Conservation (phyloP, 2,888 invertebrate genomes). For the Uloborus plumipes region DNA sequence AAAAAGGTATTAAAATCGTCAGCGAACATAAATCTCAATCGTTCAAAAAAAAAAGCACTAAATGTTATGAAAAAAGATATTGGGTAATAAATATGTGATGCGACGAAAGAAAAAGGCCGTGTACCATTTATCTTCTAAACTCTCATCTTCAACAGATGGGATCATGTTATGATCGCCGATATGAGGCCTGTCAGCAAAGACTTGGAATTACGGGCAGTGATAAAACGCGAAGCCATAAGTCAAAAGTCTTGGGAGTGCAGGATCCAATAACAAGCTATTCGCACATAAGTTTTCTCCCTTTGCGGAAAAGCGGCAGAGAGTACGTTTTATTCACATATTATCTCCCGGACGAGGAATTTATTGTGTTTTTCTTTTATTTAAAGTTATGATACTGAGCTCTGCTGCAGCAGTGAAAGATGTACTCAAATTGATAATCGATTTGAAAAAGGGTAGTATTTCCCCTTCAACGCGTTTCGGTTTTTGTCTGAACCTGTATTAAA, state of each 20-base stretch:
- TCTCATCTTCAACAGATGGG: conserved; percentile 38
- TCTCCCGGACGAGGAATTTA: too few relatives aligned
- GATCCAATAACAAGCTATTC: conserved; percentile 36
- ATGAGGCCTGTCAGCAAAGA: conserved; percentile 37
- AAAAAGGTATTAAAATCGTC: too few relatives aligned
- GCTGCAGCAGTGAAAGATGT: too few relatives aligned
- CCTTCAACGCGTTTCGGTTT: too few relatives aligned
- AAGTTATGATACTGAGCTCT: too few relatives aligned
- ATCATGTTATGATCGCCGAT: conserved; percentile 47
- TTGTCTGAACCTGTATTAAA: too few relatives aligned
- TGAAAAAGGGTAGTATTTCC: too few relatives aligned
- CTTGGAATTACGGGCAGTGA: conserved; percentile 39
- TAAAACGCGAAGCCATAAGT: conserved; percentile 48
- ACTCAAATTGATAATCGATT: too few relatives aligned
- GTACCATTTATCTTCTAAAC: conserved; percentile 29
- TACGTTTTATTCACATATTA: too few relatives aligned
- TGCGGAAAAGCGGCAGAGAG: neutral
- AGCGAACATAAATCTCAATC: conserved; percentile 20
- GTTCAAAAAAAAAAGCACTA: conserved; percentile 1
- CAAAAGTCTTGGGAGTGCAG: conserved; percentile 20
- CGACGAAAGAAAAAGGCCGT: conserved; percentile 4
- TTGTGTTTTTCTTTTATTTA: too few relatives aligned
- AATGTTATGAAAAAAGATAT: conserved; percentile 19
- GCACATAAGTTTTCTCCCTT: neutral
- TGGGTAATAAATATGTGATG: conserved; percentile 34